Evolutionary conservation across 2,888 invertebrate species (phyloP).

Genomic region (Teinopalpus imperialis): DNA sequence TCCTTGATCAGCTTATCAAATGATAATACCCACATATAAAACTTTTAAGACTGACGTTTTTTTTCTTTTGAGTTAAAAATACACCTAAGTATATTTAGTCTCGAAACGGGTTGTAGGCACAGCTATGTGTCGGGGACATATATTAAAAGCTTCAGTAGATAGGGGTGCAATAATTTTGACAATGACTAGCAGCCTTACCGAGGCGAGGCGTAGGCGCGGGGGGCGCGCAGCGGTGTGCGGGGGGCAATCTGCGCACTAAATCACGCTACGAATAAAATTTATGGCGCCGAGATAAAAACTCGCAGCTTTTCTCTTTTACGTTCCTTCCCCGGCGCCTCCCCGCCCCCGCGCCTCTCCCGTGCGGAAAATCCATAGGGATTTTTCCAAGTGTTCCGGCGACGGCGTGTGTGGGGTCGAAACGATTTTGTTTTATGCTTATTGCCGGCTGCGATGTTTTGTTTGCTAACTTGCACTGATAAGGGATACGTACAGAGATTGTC

Average conservation of each 20-base stretch:
- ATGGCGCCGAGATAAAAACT: conserved; percentile 84
- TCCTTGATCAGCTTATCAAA: too few species aligned
- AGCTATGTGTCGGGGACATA: conserved; percentile 77
- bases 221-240: conserved; percentile 61
- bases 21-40: too few species aligned
- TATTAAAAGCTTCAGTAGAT: conserved; percentile 81
- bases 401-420: conserved; percentile 79
- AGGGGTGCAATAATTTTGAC: conserved; percentile 83
- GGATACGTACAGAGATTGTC: conserved; percentile 64
- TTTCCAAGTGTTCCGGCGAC: conserved; percentile 80
- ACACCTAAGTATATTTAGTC: conserved; percentile 42
- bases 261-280: conserved; percentile 84
- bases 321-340: conserved; percentile 65
- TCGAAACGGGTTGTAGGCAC: conserved; percentile 69
- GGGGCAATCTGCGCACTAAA: conserved; percentile 83
- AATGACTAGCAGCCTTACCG: conserved; percentile 81
- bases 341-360: conserved; percentile 60
- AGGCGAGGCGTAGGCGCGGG: conserved; percentile 78
- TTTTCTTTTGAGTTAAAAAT: conserved; percentile 45
- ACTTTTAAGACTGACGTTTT: too few species aligned
- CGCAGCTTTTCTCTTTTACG: conserved; percentile 84
- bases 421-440: conserved; percentile 82
- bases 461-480: conserved; percentile 77
- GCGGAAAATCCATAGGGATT: conserved; percentile 82
- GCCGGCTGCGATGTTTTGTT: conserved; percentile 78